phyloP scores from a whole-genome alignment of 2,888 invertebrate genomes.

The Petrolisthes cinctipes region DNA sequence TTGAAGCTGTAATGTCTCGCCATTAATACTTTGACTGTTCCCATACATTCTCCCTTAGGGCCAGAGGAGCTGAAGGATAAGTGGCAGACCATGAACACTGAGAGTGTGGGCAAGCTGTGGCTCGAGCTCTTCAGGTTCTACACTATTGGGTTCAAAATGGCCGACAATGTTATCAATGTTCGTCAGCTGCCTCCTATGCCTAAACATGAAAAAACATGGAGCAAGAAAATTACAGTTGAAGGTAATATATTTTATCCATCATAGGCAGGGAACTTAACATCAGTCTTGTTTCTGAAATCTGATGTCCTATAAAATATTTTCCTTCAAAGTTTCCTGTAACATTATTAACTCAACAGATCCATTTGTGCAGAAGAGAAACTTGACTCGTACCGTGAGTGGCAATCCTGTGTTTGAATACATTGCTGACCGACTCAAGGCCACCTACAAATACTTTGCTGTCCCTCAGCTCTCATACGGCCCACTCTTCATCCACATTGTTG shows the following conservation, averaged over 20 bases:
- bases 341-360: conserved; percentile 70
- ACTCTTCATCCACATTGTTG: conserved; percentile 67
- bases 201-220: conserved; percentile 69
- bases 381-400: conserved; percentile 71
- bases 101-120: conserved; percentile 69
- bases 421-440: conserved; percentile 70
- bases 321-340: background rate
- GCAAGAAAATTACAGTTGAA: conserved; percentile 69
- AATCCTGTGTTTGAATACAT: conserved; percentile 72
- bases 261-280: background rate
- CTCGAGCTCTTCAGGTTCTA: conserved; percentile 69
- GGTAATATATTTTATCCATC: conserved; percentile 66
- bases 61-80: conserved; percentile 62
- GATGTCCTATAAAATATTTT: background rate
- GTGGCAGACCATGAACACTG: conserved; percentile 68
- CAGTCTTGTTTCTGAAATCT: background rate
- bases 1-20: background rate
- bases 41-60: conserved; percentile 33
- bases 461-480: conserved; percentile 70
- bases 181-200: conserved; percentile 65
- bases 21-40: background rate
- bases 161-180: conserved; percentile 67
- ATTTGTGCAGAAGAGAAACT: conserved; percentile 71
- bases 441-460: conserved; percentile 72
- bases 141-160: conserved; percentile 67